Evolutionary conservation across 1,140 invertebrate species (phyloP), one percentile per base, ranked within the genome.

Genomic region (Heliconius congener): DNA sequence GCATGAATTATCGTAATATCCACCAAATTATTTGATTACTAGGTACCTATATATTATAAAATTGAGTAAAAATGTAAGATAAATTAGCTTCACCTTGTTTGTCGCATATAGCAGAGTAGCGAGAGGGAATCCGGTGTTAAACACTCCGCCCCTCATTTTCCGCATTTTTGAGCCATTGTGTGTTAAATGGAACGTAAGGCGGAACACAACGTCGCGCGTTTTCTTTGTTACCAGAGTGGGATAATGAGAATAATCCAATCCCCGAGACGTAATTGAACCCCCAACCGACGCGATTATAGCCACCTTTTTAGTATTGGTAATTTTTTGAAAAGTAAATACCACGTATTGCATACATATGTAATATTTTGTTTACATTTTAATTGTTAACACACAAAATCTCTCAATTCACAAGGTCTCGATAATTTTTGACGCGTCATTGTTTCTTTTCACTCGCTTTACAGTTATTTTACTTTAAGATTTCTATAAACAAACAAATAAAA

Each of bases 361-460:
- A 16, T 46, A 46, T 16, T 46, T 46, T 46, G 42, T 60, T n/a
- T 60, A 60, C 19, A 13, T 66, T 66, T 30, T 66, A 30, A 30
- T 66, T 11, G 5, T 66, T 30, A 23, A 66, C 23, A 66, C 27
- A 30, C 60, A 66, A 66, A 52, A 66, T 66, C 5, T 76, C 74
- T 74, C 76, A 83, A 79, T 83, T 83, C 82, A 78, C 79, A 79
- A 37, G 77, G 71, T 74, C 73, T 78, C 79, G 79, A 81, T 83
- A 83, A 83, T 83, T 83, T 74, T 71, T 73, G 37, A 66, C 76
- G 27, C 70, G 46, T 74, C 72, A 74, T 81, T 79, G 76, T 78
- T 71, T 74, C 60, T 79, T 82, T 82, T 73, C 73, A 23, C 27
- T 30, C 5, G 27, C 2, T 76, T 78, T 66, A 83, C 82, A 71